Conservation (phyloP, 2,113 vertebrate species). For the Lophochroa leadbeateri region DNA sequence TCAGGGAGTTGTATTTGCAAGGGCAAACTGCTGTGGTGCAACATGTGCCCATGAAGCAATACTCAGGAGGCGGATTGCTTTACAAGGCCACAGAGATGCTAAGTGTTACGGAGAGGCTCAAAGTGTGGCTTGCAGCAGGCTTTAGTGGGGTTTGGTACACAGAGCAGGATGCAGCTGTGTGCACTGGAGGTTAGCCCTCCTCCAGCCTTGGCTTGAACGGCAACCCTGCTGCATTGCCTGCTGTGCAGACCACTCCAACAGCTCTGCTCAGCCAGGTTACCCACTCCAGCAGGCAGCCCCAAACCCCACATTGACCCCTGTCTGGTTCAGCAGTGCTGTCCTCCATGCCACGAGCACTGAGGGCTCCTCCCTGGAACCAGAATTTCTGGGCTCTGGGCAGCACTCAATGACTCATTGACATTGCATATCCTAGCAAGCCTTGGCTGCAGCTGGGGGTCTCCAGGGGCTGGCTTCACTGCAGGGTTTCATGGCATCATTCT, state of each 20-base stretch:
- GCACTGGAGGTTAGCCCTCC: neutral
- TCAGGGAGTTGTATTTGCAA: neutral
- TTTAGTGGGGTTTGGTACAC: neutral
- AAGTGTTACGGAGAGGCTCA: neutral
- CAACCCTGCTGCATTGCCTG: too few relatives aligned
- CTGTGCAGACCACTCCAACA: accelerated
- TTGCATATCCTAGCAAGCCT: neutral
- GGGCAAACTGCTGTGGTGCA: neutral
- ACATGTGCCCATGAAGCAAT: accelerated
- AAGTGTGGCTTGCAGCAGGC: neutral
- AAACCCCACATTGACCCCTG: neutral
- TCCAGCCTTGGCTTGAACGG: neutral
- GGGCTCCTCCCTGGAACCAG: neutral
- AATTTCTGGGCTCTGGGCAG: neutral
- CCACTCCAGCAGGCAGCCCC: neutral
- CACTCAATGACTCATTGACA: accelerated
- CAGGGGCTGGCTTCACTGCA: neutral
- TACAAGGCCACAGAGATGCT: neutral
- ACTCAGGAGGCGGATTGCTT: neutral
- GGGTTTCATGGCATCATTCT: neutral
- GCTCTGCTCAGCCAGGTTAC: neutral
- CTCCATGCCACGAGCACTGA: neutral
- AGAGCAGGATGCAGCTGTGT: neutral
- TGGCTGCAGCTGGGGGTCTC: neutral
- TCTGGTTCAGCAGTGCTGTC: accelerated